Base-by-base conservation (phyloP, 1,140 invertebrate genomes). In the Luehdorfia chinensis region DNA sequence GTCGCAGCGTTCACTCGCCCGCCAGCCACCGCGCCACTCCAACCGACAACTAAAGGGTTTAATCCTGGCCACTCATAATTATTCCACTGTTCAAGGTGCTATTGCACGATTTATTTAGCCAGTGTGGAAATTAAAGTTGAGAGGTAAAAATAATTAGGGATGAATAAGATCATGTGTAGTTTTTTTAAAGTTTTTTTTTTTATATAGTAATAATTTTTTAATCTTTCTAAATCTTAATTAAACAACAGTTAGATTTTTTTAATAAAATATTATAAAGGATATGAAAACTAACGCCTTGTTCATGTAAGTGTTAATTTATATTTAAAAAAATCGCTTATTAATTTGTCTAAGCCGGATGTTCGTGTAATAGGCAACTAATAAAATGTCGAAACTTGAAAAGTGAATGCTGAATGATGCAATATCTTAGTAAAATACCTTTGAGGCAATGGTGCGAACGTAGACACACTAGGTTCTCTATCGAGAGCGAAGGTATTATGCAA, bases 1-100 rank as follows among this genome's bases (percentile, higher is more conserved):
- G 79, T 80, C 79, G 79, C 70, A 59, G 75, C 75, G 66, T 75
- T 71, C 75, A 72, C 77, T 81, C 71, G 71, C 70, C 66, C 59
- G 61, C 58, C 58, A 46, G 36, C 43, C 59, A 43, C 55, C 47
- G 49, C 49, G 41, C 45, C 25, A 37, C 34, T 51, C 47, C 47
- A 50, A 55, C 44, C 58, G 49, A 21, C 19, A 21, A 6, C 19
- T 21, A 3, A 54, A 50, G 50, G 47, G 37, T 39, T 46, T 46
- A 52, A 36, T 36, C 48, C 49, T 45, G 31, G 30, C 52, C 55
- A 13, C 18, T 49, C 31, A 36, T 33, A 32, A 34, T 34, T 27
- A 36, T 47, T 36, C 23, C 37, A 9, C 14, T 14, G 18, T 12
- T 18, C 28, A 44, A 31, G 33, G 16, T 21, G 33, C 9, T 16